These are phyloP conservation scores for Chlorospingus semifuscus DNA, from an alignment of 2,797 vertebrate species.

Conservation along the genomic window DNA sequence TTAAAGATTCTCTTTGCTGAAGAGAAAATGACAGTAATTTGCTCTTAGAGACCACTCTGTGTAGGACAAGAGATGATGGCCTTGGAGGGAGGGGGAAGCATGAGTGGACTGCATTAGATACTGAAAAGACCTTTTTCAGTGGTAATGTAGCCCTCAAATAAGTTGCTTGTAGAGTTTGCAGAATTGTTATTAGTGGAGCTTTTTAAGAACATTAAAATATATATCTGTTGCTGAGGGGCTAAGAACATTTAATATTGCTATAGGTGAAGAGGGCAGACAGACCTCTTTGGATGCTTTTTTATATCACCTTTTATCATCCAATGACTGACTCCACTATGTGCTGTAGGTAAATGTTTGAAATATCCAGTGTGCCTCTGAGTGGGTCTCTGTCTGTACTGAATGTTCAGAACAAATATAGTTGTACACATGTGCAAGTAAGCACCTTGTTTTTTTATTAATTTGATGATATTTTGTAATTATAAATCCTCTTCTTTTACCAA, in stretches of 20 bases:
- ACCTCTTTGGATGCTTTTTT: background rate
- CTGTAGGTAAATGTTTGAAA: background rate
- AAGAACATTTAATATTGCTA: background rate
- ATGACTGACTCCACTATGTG: background rate
- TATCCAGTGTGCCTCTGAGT: background rate
- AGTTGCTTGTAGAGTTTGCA: background rate
- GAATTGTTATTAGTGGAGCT: background rate
- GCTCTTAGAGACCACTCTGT: background rate
- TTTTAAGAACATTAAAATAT: background rate
- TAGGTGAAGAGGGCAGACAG: background rate
- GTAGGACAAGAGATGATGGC: background rate
- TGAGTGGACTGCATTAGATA: background rate
- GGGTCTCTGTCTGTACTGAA: background rate
- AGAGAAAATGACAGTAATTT: background rate
- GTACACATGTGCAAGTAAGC: background rate
- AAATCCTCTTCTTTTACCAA: constrained; percentile 24
- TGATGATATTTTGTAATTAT: background rate
- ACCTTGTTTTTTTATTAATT: background rate
- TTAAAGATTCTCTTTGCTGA: background rate
- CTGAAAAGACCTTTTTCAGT: background rate
- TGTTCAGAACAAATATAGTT: background rate
- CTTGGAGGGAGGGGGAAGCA: background rate
- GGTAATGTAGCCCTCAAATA: background rate
- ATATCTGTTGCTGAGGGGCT: background rate
- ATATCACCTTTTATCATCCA: background rate